Evolutionary conservation across 2,113 vertebrate genomes (phyloP), one percentile per base, ranked within the genome.

Genomic region (Platysternon megacephalum): DNA sequence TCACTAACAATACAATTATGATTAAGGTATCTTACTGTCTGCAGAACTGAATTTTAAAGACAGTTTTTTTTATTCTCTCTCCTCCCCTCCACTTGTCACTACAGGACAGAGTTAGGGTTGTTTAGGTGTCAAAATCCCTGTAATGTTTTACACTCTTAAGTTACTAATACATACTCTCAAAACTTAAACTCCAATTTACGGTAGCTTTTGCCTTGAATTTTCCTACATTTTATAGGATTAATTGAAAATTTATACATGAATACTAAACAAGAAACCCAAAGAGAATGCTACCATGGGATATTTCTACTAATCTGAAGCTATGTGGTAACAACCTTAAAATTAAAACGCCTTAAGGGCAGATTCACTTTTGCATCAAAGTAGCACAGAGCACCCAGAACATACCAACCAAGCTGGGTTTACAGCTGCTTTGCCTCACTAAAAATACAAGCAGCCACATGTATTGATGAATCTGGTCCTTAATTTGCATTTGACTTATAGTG

Each of bases 11-110:
- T 61, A 35, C 58, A 61, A 32, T 35, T 61, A 61, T 61, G 58
- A 68, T 68, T n/a, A 68, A 68, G 35, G 16, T 68, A 65, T 65
- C 16, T 68, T 68, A 35, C 4, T 68, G 61, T 19, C 61, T n/a
- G 16, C 16, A n/a, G 32, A 68, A 68, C 16, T n/a, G 61, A 24
- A 29, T 79, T 86, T 65, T 84, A 85, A 91, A 42, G 42, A 21
- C 74, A 82, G 58, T 32, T 95, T 91, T 91, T 26, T 79, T 87
- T 79, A 90, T 72, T 48, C 44, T 84, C 26, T 55, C 85, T 94
- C 88, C 84, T 56, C 94, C 5, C 0, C 79, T 49, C 72, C 80
- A 82, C 80, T 78, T 90, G 90, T 79, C 90, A 58, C 42, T 16
- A 0, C 32, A 79, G 84, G 51, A 52, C 19, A 17, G 21, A 88